Conservation (phyloP, 1,140 invertebrate genomes). For the Lysiphlebus fabarum region DNA sequence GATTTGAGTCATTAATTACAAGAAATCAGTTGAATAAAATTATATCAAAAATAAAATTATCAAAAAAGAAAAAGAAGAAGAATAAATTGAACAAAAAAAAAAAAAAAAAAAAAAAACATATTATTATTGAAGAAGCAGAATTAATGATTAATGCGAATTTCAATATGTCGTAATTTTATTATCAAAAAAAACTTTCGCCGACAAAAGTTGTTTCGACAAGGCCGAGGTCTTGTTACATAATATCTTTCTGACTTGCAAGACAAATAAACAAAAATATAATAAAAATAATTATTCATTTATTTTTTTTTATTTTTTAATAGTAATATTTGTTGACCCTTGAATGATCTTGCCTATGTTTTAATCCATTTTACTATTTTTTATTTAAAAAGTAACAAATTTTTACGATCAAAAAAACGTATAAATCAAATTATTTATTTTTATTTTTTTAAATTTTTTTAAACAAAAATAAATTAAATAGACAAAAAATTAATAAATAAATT, state of each 20-base stretch:
- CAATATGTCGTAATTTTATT: background rate
- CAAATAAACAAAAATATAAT: background rate
- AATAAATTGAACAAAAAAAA: background rate
- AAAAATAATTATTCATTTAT: too few relatives aligned
- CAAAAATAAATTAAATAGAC: too few relatives aligned
- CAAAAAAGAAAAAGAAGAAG: background rate
- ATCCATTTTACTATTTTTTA: too few relatives aligned
- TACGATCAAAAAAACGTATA: too few relatives aligned
- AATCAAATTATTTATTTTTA: too few relatives aligned
- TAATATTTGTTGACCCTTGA: too few relatives aligned
- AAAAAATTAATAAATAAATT: too few relatives aligned
- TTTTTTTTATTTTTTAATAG: too few relatives aligned
- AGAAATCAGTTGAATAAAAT: background rate
- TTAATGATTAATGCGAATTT: background rate
- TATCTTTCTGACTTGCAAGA: background rate
- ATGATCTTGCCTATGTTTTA: too few relatives aligned
- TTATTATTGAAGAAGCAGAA: background rate
- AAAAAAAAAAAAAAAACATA: background rate
- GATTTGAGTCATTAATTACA: constrained; percentile 17
- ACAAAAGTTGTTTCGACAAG: constrained; percentile 4
- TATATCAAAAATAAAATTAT: background rate
- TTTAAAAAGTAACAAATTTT: too few relatives aligned
- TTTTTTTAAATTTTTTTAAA: too few relatives aligned
- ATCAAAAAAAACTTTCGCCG: constrained; percentile 5
- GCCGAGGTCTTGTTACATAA: constrained; percentile 8